Conservation (phyloP, 2,888 invertebrate species). For the Platycnemis pennipes region DNA sequence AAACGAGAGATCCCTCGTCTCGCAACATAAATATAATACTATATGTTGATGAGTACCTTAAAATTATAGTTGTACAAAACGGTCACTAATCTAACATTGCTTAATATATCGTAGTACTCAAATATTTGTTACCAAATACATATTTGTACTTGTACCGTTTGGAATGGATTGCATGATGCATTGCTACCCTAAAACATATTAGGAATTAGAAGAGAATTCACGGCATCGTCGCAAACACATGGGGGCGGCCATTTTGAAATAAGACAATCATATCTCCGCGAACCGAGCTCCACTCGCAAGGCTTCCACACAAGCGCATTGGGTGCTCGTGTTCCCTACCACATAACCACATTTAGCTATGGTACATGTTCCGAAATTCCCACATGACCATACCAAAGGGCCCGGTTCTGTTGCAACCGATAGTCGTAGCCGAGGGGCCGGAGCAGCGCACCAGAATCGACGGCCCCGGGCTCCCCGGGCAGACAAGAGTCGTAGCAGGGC, state of each 20-base stretch:
- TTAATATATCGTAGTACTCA: no score
- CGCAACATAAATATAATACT: no score
- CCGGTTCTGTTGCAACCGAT: background rate
- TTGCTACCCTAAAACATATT: no score
- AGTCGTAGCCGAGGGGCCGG: background rate
- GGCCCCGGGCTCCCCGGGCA: background rate
- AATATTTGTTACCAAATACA: no score
- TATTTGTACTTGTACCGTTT: no score
- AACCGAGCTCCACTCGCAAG: background rate
- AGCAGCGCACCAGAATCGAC: background rate
- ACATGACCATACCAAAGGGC: background rate
- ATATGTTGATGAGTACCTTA: no score
- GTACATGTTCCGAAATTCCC: background rate
- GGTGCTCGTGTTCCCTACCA: background rate
- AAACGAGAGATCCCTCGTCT: no score
- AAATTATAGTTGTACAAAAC: no score
- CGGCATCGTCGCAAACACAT: background rate
- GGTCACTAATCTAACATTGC: no score
- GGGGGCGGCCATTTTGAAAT: constrained; percentile 64
- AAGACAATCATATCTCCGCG: constrained; percentile 36
- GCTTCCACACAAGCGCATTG: background rate
- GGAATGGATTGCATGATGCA: no score
- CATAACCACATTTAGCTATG: background rate
- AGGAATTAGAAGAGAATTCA: background rate
- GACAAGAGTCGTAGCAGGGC: background rate